Base-by-base conservation (phyloP, 2,113 vertebrate species). In the Isurus oxyrinchus region DNA sequence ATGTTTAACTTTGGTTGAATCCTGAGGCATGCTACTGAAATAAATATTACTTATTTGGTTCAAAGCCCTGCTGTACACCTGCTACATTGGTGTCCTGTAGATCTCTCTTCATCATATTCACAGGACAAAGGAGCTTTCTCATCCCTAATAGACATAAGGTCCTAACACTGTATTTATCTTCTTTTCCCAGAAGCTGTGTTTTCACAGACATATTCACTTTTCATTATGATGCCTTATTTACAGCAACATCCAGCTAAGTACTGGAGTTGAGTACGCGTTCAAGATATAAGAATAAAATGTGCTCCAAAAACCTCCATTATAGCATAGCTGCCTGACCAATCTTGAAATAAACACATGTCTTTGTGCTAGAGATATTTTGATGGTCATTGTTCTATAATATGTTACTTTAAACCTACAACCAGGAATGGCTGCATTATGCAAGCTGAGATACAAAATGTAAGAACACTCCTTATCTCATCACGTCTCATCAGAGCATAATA, bases 211-310 rank as follows among this genome's bases (percentile, higher is more conserved):
- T 61, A 94, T 94, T 94, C 90, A 94, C 90, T 94, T 94, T 94
- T 94, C 90, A 94, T 94, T 94, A 94, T 40, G 90, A 66, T 66
- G n/a, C 90, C 90, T 94, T 94, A 94, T 94, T 94, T 94, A 94
- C 90, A 94, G 90, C 90, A 94, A n/a, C 90, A 40, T 94, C 90
- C 19, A 63, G 59, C 59, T 94, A 94, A 94, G 59, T 44, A 66
- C 59, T 94, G 59, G 14, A 61, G 59, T 40, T 94, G 90, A 94
- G n/a, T 66, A 61, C 59, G 44, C 23, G 19, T 40, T 63, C 90
- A 63, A 94, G 35, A 94, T 23, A 94, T 63, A 94, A 94, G 90
- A 66, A 94, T 40, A 94, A 63, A 94, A n/a, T 94, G 90, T 40
- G 90, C n/a, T 94, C 90, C 90, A 63, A 94, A 94, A 63, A 63